Evolutionary conservation across 2,888 invertebrate species (phyloP).

Genomic region (Sesia bembeciformis): DNA sequence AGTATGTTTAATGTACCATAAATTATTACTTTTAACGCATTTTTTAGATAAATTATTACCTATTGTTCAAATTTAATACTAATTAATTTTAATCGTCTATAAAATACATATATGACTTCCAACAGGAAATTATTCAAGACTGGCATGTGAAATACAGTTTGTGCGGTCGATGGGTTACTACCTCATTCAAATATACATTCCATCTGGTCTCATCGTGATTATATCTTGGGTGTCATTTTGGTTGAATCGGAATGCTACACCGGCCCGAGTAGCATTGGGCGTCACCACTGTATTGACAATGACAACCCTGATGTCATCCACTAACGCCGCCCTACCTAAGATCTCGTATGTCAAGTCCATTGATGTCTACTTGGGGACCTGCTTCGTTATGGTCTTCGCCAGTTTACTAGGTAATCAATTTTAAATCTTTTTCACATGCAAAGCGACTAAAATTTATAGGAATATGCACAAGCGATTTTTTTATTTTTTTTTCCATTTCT

Average conservation of each 20-base stretch:
- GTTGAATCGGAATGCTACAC: slow-evolving; percentile 96
- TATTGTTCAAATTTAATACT: background rate
- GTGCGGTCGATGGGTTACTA: slow-evolving; percentile 99
- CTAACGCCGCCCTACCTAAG: slow-evolving; percentile 97
- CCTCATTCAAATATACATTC: slow-evolving; percentile 98
- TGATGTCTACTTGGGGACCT: slow-evolving; percentile 97
- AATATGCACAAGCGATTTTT: background rate
- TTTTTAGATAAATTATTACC: background rate
- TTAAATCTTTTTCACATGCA: slow-evolving; percentile 1
- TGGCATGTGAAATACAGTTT: slow-evolving; percentile 97
- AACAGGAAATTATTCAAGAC: slow-evolving; percentile 95
- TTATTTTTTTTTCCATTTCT: background rate
- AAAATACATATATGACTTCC: background rate
- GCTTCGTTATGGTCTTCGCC: slow-evolving; percentile 99
- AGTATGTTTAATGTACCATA: background rate
- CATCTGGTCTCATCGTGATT: slow-evolving; percentile 96
- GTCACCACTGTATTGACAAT: slow-evolving; percentile 97
- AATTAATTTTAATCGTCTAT: background rate
- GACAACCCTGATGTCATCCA: slow-evolving; percentile 98
- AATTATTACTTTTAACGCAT: background rate
- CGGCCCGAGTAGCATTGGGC: slow-evolving; percentile 93
- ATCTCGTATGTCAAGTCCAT: slow-evolving; percentile 98
- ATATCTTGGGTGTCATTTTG: slow-evolving; percentile 98
- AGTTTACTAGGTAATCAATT: slow-evolving; percentile 89
- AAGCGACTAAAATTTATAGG: background rate